These are phyloP conservation scores for Clarias pachynema DNA, from an alignment of 2,797 vertebrate genomes.

Conservation along the genomic window DNA sequence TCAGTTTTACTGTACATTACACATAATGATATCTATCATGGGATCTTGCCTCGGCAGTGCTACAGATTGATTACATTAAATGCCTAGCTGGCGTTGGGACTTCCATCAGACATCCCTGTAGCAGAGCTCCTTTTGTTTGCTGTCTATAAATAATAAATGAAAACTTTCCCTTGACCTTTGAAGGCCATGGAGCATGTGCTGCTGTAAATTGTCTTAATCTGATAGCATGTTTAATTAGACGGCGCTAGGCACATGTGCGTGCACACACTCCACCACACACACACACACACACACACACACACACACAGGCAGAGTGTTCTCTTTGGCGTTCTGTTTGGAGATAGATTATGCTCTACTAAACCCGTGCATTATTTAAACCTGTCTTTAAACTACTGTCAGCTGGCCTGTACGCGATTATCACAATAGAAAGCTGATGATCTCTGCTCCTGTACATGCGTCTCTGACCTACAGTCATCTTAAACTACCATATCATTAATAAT, in stretches of 20 bases:
- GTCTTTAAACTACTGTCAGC: conserved; percentile 58
- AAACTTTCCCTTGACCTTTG: conserved; percentile 63
- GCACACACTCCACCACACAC: conserved; percentile 27
- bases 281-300: conserved; percentile 27
- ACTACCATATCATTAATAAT: neutral
- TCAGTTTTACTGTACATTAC: neutral
- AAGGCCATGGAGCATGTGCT: conserved; percentile 52
- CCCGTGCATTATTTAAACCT: conserved; percentile 69
- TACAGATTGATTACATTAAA: neutral
- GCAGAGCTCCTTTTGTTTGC: conserved; percentile 47
- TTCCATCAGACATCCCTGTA: conserved; percentile 13
- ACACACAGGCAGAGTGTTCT: conserved; percentile 10
- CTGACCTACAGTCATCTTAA: conserved; percentile 16
- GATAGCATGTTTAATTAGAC: conserved; percentile 70
- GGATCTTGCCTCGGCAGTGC: neutral
- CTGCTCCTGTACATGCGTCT: conserved; percentile 34
- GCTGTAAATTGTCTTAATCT: conserved; percentile 62
- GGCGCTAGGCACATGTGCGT: conserved; percentile 1
- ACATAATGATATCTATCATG: neutral
- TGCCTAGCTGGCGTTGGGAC: neutral
- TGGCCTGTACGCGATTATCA: conserved; percentile 45
- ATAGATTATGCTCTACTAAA: conserved; percentile 56
- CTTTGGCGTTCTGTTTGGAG: conserved; percentile 55
- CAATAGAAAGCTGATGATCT: conserved; percentile 38
- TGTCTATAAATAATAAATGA: conserved; percentile 66